Base-by-base conservation (phyloP, 1,140 invertebrate species). In the Eumaeus atala region DNA sequence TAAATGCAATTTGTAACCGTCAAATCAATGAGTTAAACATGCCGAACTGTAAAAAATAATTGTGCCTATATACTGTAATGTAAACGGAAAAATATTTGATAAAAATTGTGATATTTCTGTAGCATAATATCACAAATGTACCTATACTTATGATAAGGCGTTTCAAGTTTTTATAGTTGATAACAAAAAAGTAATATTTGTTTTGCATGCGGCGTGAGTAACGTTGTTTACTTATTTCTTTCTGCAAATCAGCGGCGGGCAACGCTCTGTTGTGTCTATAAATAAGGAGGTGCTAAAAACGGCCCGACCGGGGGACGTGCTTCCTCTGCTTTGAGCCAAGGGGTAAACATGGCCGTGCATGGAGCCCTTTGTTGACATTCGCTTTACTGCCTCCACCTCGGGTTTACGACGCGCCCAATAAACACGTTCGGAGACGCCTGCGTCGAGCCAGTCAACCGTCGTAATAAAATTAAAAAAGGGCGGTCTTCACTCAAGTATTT, bases 231-330 rank as follows among this genome's bases (percentile, higher is more conserved):
- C 71, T 58, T 63, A 67, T 72, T 66, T 61, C 53, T 66, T 77
- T 81, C 79, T 80, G 83, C 80, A 83, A 83, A 82, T 78, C 76
- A 72, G 68, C 66, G 61, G 70, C 71, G 61, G 64, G 58, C 72
- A 64, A 70, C 66, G 71, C 70, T 67, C 73, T 78, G 73, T 78
- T 80, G 67, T 70, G 68, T 86, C 79, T 86, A 86, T 86, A 86
- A 86, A 86, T 86, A 83, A 73, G 77, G 72, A 86, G 83, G 80
- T 84, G 80, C 80, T 86, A 86, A 86, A 86, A 84, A 80, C 80
- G 77, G 70, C 62, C 73, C 64, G 70, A 58, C 68, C 72, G 73
- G 80, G 78, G 74, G 77, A 80, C 76, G 70, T 74, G 77, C 73
- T 84, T 84, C 78, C 80, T 84, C 61, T 64, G 77, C 78, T 80